These are phyloP conservation scores for Drosophila nikananu DNA, from an alignment of 1,140 invertebrate genomes.

Conservation along the genomic window DNA sequence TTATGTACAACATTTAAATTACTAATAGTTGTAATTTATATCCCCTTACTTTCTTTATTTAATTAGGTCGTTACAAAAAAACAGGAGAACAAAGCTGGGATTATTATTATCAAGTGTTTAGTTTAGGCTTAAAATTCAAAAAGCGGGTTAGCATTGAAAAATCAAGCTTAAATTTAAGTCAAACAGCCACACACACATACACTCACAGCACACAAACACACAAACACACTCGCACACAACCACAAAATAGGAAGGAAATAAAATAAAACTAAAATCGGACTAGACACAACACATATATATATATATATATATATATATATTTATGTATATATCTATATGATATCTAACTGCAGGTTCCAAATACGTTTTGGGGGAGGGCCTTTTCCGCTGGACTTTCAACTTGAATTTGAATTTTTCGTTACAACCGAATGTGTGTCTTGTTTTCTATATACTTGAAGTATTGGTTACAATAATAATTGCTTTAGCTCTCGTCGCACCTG, in stretches of 20 bases:
- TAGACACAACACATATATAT: slow-evolving; percentile 33
- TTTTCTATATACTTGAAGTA: slow-evolving; percentile 48
- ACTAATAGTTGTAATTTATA: slow-evolving; percentile 66
- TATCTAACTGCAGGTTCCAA: slow-evolving; percentile 20
- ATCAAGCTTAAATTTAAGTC: not conserved
- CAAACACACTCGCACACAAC: slow-evolving; percentile 18
- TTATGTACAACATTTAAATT: slow-evolving; percentile 81
- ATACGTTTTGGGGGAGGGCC: slow-evolving; percentile 30
- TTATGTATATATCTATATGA: slow-evolving; percentile 17
- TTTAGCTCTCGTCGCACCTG: slow-evolving; percentile 8
- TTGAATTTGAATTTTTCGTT: slow-evolving; percentile 23
- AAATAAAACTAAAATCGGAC: slow-evolving; percentile 20
- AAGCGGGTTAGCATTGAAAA: not conserved
- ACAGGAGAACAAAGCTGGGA: slow-evolving; percentile 1
- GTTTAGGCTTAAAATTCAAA: not conserved
- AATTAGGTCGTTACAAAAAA: slow-evolving; percentile 20
- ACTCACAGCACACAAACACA: slow-evolving; percentile 12
- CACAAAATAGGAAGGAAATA: not conserved
- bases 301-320: slow-evolving; percentile 8
- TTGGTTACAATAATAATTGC: slow-evolving; percentile 30
- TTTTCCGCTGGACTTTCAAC: slow-evolving; percentile 26
- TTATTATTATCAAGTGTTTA: slow-evolving; percentile 9
- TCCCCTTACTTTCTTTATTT: slow-evolving; percentile 11
- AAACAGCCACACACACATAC: slow-evolving; percentile 12
- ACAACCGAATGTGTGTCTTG: slow-evolving; percentile 40